Evolutionary conservation across 2,888 invertebrate species (phyloP), one percentile per base, ranked within the genome.

Genomic region (Epirrhoe alternata): DNA sequence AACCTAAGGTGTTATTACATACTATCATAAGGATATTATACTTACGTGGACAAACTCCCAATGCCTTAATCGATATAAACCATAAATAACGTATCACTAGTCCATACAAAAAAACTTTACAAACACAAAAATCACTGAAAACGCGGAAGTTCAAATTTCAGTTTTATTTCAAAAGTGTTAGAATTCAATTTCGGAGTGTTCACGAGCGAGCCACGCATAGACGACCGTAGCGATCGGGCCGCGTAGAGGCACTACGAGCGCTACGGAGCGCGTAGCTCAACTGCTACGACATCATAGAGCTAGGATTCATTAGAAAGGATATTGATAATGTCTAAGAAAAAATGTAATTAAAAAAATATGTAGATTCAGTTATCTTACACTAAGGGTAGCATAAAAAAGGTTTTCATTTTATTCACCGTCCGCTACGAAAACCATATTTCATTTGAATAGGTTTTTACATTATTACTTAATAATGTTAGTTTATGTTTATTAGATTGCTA

Each of bases 221-320:
- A 82, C 87, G 85, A 77, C 85, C 82, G 86, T 82, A 83, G 78
- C 81, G 76, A 70, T 61, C 77, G 80, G 74, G 71, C 42, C 74
- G 72, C 84, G 83, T 83, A 80, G 80, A 78, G 74, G 69, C 63
- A 86, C 87, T 87, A 64, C 68, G 68, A 57, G 47, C 45, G 82
- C 74, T 74, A 75, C 80, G 77, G 72, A 49, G 56, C 67, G 56
- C 76, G 75, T 78, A 78, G 80, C 70, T 63, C 53, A 42, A 53
- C 56, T 68, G 68, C 63, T 70, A 67, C 66, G 63, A 31, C 52
- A 62, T 54, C 52, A 62, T 54, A 64, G 68, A 64, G 14, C 50
- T 8, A n/a, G 2, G 30, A 60, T 30, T 51, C 3, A 14, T 24
- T 49, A 58, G 57, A 57, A 31, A 5, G 47, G 47, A 14, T 7